These are phyloP conservation scores for Brachirus orientalis DNA, from an alignment of 2,113 vertebrate species.

Conservation along the genomic window DNA sequence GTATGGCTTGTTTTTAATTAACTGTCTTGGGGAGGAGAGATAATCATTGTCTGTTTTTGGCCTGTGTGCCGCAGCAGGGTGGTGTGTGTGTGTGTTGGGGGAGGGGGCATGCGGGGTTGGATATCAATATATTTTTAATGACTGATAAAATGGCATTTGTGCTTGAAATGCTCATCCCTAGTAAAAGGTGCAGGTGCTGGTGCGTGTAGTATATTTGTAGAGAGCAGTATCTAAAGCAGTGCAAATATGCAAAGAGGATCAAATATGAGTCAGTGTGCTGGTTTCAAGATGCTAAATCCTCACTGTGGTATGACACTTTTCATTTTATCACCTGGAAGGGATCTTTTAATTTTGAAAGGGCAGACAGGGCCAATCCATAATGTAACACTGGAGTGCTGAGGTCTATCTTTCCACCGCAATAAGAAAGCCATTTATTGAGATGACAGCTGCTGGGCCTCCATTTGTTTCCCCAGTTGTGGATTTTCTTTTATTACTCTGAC, in stretches of 20 bases:
- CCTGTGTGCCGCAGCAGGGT: too few relatives aligned
- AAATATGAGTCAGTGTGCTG: conserved; percentile 27
- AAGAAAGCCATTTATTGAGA: conserved; percentile 63
- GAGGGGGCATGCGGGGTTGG: too few relatives aligned
- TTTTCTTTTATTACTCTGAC: conserved; percentile 42
- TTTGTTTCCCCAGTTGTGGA: conserved; percentile 57
- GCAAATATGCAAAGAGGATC: conserved; percentile 39
- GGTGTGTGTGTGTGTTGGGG: too few relatives aligned
- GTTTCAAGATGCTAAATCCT: conserved; percentile 14
- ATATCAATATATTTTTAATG: too few relatives aligned
- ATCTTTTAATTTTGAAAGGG: conserved; percentile 77
- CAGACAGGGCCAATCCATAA: conserved; percentile 70
- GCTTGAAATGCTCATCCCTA: too few relatives aligned
- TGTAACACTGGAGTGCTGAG: conserved; percentile 51
- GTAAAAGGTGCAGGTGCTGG: too few relatives aligned
- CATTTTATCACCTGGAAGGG: conserved; percentile 68
- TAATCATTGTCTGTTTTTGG: too few relatives aligned
- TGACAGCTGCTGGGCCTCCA: conserved; percentile 57
- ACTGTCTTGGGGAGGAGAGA: too few relatives aligned
- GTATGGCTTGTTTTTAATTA: too few relatives aligned
- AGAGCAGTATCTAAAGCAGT: too few relatives aligned
- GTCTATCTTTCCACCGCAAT: conserved; percentile 59
- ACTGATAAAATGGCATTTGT: too few relatives aligned
- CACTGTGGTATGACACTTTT: conserved; percentile 28
- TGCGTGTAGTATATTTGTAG: too few relatives aligned